Evolutionary conservation across 1,140 invertebrate genomes (phyloP).

Genomic region (Panagrolaimus sp.): DNA sequence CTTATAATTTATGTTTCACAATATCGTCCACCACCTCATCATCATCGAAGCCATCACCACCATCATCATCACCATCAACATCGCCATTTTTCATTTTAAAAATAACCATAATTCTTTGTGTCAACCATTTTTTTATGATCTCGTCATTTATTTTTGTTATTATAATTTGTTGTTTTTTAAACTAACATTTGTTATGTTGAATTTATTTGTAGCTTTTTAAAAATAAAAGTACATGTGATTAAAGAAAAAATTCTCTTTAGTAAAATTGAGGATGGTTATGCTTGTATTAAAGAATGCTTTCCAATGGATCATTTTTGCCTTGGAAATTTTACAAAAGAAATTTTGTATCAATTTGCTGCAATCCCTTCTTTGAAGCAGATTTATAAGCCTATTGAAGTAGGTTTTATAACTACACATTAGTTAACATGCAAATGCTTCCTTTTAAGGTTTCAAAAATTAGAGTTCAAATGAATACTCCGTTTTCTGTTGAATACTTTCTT

Average conservation of each 20-base stretch:
- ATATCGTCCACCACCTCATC: conserved; percentile 30
- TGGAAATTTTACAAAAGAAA: conserved; percentile 50
- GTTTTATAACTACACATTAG: not conserved
- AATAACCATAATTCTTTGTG: too few species aligned
- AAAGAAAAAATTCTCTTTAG: conserved; percentile 38
- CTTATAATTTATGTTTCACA: conserved; percentile 49
- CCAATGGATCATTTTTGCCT: conserved; percentile 40
- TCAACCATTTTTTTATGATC: conserved; percentile 16
- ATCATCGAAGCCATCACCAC: conserved; percentile 26
- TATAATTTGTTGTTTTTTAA: conserved; percentile 11
- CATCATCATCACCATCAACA: conserved; percentile 7
- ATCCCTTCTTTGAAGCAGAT: conserved; percentile 24
- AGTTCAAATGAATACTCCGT: not conserved
- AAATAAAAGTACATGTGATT: not conserved
- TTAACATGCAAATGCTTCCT: not conserved
- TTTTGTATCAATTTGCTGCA: conserved; percentile 55
- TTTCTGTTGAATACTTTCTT: conserved; percentile 10
- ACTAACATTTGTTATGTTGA: not conserved
- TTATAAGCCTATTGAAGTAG: not conserved
- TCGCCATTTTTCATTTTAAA: conserved; percentile 13
- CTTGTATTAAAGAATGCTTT: conserved; percentile 51
- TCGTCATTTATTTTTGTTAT: conserved; percentile 21
- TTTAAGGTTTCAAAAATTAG: not conserved
- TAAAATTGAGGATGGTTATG: conserved; percentile 55
- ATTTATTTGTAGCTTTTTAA: too few species aligned